phyloP scores from a whole-genome alignment of 1,140 invertebrate species.

The Neodiprion pinetum region DNA sequence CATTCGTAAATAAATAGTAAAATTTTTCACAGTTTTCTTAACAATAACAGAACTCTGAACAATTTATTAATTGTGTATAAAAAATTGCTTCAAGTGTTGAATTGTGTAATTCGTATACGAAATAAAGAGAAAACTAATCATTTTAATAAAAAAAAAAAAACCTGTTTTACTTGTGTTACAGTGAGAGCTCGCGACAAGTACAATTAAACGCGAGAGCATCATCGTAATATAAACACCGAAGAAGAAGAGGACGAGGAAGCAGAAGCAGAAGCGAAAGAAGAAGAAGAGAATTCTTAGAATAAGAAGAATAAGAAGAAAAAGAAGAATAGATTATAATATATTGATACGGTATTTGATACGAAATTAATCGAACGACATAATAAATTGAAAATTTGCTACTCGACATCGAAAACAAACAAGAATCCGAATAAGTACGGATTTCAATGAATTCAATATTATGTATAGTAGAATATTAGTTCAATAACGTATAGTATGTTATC shows the following conservation, averaged over 20 bases:
- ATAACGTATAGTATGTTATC: constrained; percentile 5
- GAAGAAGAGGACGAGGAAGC: constrained; percentile 13
- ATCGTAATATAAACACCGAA: no score
- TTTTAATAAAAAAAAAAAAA: no score
- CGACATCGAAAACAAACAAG: background rate
- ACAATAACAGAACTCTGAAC: no score
- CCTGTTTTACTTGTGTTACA: constrained; percentile 54
- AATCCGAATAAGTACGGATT: background rate
- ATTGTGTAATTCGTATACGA: no score
- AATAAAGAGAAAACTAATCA: no score
- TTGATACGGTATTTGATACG: background rate
- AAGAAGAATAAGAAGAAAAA: background rate
- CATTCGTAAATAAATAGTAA: no score
- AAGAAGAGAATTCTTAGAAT: background rate
- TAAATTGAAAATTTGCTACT: background rate
- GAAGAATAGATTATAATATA: background rate
- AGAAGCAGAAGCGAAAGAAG: background rate
- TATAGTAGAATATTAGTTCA: background rate
- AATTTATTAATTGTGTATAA: no score
- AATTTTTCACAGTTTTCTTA: no score
- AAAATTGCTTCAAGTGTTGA: no score
- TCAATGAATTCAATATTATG: background rate
- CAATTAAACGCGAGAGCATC: constrained; percentile 33
- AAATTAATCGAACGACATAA: background rate
- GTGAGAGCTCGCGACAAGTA: constrained; percentile 67